Conservation (phyloP, 2,113 vertebrate genomes). For the Silurus meridionalis region DNA sequence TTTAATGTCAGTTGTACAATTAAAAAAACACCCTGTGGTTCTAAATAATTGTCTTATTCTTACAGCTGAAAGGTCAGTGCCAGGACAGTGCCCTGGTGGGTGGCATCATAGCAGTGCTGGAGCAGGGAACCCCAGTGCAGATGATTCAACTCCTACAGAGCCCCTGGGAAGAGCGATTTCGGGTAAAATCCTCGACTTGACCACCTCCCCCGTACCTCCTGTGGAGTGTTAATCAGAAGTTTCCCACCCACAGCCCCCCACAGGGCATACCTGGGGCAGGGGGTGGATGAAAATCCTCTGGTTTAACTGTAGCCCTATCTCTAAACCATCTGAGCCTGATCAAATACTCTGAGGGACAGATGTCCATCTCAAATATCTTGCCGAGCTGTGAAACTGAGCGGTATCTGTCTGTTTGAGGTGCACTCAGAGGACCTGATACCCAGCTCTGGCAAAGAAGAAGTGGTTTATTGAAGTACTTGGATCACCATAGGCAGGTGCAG, state of each 20-base stretch:
- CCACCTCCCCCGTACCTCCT: conserved; percentile 34
- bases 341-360: conserved; percentile 57
- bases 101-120: conserved; percentile 80
- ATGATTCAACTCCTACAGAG: conserved; percentile 94
- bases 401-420: background rate
- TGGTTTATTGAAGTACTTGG: conserved; percentile 22
- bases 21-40: conserved; percentile 7
- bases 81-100: conserved; percentile 66
- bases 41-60: background rate
- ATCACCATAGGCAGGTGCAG: conserved; percentile 39
- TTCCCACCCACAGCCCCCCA: conserved; percentile 47
- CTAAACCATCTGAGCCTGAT: conserved; percentile 54
- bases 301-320: conserved; percentile 53
- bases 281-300: conserved; percentile 49
- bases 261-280: conserved; percentile 54
- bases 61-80: conserved; percentile 84
- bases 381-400: conserved; percentile 23
- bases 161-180: conserved; percentile 93
- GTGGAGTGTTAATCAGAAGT: conserved; percentile 53
- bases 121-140: conserved; percentile 85
- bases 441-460: conserved; percentile 1
- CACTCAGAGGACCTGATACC: conserved; percentile 23
- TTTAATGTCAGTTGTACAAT: background rate
- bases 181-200: conserved; percentile 73
- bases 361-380: conserved; percentile 51